These are phyloP conservation scores for Globia sparganii DNA, from an alignment of 2,888 invertebrate species.

Conservation along the genomic window DNA sequence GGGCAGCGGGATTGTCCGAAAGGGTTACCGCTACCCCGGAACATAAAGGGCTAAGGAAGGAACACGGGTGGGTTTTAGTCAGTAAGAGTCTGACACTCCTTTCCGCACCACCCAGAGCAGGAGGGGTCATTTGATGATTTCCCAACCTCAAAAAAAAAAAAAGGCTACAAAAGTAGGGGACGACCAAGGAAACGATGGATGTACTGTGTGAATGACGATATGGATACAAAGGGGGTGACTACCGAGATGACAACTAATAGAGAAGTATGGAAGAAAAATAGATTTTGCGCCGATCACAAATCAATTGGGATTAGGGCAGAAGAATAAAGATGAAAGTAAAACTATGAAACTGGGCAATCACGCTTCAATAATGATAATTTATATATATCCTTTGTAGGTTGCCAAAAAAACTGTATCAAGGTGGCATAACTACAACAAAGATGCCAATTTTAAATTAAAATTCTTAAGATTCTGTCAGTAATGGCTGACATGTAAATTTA, in stretches of 20 bases:
- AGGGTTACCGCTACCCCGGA: no score
- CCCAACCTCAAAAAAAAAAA: no score
- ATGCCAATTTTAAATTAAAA: slow-evolving; percentile 17
- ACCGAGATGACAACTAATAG: background rate
- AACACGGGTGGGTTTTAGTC: no score
- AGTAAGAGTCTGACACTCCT: no score
- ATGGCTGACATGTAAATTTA: slow-evolving; percentile 12
- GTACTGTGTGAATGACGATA: background rate
- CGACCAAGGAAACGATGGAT: background rate
- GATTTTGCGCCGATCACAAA: no score
- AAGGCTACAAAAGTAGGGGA: background rate
- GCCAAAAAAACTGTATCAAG: slow-evolving; percentile 28
- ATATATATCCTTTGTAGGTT: slow-evolving; percentile 9
- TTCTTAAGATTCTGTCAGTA: background rate
- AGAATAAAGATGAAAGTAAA: no score
- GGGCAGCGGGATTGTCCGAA: no score
- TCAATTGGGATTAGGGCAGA: no score
- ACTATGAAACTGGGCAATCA: background rate
- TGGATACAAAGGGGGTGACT: background rate
- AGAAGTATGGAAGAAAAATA: background rate
- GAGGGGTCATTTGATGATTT: no score
- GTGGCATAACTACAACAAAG: background rate
- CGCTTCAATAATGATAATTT: background rate
- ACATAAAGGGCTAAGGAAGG: no score
- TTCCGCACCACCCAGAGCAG: no score